Evolutionary conservation across 2,888 invertebrate species (phyloP).

Genomic region (Protodeltote pygarga): DNA sequence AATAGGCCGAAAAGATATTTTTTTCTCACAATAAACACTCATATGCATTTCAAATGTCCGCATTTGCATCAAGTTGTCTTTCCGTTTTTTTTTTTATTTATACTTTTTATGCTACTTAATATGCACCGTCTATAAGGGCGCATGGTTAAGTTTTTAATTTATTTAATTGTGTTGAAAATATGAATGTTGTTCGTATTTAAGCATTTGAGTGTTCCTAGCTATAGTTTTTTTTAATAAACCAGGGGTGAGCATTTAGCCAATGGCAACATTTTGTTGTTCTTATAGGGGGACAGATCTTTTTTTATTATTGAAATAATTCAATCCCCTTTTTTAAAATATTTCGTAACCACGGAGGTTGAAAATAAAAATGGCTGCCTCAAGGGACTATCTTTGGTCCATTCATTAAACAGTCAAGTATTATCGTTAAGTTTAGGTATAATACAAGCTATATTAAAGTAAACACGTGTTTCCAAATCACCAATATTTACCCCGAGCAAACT

Average conservation of each 20-base stretch:
- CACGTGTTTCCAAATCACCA: too few species aligned
- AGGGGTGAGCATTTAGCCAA: constrained; percentile 29
- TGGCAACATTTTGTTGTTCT: constrained; percentile 23
- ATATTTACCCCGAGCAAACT: too few species aligned
- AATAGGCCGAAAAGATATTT: constrained; percentile 35
- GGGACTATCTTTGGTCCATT: constrained; percentile 18
- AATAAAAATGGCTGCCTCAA: not conserved
- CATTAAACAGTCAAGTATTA: not conserved
- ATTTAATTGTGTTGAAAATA: constrained; percentile 49
- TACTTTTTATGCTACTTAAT: constrained; percentile 44
- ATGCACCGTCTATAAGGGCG: constrained; percentile 45
- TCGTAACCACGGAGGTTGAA: too few species aligned
- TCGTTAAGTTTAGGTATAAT: too few species aligned
- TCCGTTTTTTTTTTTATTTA: constrained; percentile 32
- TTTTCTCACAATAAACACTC: constrained; percentile 48
- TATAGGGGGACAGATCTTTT: constrained; percentile 14
- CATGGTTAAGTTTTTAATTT: constrained; percentile 46
- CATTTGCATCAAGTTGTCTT: constrained; percentile 44
- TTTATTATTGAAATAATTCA: not conserved
- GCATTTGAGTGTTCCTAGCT: constrained; percentile 32
- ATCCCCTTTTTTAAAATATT: not conserved
- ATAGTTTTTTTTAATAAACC: constrained; percentile 22
- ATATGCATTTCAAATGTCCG: constrained; percentile 47
- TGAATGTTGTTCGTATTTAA: constrained; percentile 32
- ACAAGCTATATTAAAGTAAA: too few species aligned